Evolutionary conservation across 2,113 vertebrate species (phyloP).

Genomic region (Oenanthe oenanthe): DNA sequence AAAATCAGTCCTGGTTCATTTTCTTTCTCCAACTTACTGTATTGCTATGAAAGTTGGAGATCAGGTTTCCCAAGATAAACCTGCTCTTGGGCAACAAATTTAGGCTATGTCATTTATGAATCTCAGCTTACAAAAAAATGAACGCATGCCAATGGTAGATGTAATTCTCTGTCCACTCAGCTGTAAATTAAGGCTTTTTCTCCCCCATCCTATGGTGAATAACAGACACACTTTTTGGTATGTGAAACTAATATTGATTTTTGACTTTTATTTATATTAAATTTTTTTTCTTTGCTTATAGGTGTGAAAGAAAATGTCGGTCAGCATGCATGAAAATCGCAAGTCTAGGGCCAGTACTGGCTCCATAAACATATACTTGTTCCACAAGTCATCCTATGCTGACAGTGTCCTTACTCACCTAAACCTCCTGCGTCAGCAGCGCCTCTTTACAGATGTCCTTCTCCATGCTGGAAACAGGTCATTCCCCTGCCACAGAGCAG

Average conservation of each 20-base stretch:
- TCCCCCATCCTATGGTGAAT: background rate
- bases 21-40: constrained; percentile 10
- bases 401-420: constrained; percentile 85
- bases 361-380: constrained; percentile 85
- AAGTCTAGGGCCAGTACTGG: constrained; percentile 84
- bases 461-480: constrained; percentile 82
- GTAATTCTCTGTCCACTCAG: background rate
- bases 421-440: constrained; percentile 83
- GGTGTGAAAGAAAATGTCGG: constrained; percentile 83
- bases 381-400: constrained; percentile 85
- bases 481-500: constrained; percentile 83
- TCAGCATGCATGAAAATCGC: constrained; percentile 85
- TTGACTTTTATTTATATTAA: background rate
- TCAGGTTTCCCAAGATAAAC: constrained; percentile 79
- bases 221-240: background rate
- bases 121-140: constrained; percentile 32
- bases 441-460: constrained; percentile 84
- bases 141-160: background rate
- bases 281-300: constrained; percentile 57
- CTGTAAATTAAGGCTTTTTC: background rate
- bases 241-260: background rate
- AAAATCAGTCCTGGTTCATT: constrained; percentile 32
- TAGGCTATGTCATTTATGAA: constrained; percentile 49
- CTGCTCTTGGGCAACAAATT: constrained; percentile 68
- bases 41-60: constrained; percentile 59